phyloP scores from a whole-genome alignment of 2,113 vertebrate genomes.

The Salminus brasiliensis region DNA sequence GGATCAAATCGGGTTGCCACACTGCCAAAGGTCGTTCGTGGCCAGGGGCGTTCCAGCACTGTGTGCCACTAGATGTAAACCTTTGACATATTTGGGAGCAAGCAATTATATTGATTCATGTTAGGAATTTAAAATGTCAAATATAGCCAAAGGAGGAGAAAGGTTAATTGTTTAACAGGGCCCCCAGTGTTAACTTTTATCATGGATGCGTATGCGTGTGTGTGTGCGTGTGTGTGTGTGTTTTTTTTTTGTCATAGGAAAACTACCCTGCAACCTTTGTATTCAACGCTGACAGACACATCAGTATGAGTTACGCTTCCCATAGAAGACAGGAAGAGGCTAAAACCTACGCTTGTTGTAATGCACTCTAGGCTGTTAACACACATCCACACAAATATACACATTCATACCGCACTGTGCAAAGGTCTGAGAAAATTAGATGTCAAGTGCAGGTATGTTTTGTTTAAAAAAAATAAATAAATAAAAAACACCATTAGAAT shows the following conservation, averaged over 20 bases:
- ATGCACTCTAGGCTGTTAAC: not conserved
- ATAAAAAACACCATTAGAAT: too few species aligned
- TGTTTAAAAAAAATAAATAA: too few species aligned
- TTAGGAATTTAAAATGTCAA: constrained; percentile 54
- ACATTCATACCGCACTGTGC: not conserved
- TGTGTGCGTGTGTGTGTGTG: not conserved
- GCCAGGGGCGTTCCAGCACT: constrained; percentile 63
- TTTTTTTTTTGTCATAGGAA: not conserved
- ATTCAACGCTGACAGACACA: not conserved
- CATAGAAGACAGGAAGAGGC: not conserved
- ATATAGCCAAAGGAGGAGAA: constrained; percentile 41
- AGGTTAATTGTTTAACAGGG: constrained; percentile 48
- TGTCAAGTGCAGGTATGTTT: too few species aligned
- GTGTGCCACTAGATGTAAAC: constrained; percentile 27
- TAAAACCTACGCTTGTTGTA: not conserved
- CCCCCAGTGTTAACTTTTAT: constrained; percentile 3
- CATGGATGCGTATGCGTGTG: not conserved
- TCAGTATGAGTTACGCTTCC: not conserved
- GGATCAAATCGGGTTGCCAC: constrained; percentile 68
- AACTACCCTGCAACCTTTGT: not conserved
- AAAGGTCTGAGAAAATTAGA: too few species aligned
- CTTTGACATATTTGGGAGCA: constrained; percentile 35
- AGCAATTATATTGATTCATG: constrained; percentile 52
- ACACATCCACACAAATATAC: not conserved
- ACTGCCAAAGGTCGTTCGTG: constrained; percentile 73